Conservation (phyloP, 2,113 vertebrate species). For the Microtus montanus region DNA sequence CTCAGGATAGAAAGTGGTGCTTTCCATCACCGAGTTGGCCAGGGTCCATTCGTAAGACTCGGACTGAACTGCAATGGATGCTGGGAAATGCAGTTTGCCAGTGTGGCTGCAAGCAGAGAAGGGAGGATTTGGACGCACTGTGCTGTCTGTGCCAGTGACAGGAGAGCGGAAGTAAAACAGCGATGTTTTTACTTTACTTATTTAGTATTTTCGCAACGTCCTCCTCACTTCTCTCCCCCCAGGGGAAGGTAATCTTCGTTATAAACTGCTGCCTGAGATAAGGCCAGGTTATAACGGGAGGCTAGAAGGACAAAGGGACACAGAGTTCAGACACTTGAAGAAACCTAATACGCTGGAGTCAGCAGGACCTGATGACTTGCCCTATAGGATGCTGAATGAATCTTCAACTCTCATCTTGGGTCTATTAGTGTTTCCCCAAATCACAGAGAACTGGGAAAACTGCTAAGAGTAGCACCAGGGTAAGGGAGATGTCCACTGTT, state of each 20-base stretch:
- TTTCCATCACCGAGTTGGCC: not conserved
- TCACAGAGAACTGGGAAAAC: conserved; percentile 61
- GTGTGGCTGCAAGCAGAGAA: not conserved
- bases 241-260: conserved; percentile 46
- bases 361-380: conserved; percentile 74
- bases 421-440: conserved; percentile 62
- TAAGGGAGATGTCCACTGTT: conserved; percentile 57
- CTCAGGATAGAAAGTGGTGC: not conserved
- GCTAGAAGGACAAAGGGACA: conserved; percentile 58
- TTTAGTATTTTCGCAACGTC: conserved; percentile 51
- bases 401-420: conserved; percentile 71
- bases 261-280: conserved; percentile 64
- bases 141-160: not conserved
- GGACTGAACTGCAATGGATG: not conserved
- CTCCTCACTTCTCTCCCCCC: not conserved
- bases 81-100: conserved; percentile 47
- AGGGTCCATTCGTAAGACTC: not conserved
- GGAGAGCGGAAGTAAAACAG: conserved; percentile 26
- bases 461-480: conserved; percentile 47
- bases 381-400: conserved; percentile 71
- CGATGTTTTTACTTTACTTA: conserved; percentile 50
- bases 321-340: conserved; percentile 69
- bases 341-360: conserved; percentile 73
- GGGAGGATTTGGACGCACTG: not conserved
- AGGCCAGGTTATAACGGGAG: conserved; percentile 58